Conservation (phyloP, 2,888 invertebrate species). For the Andrena praecox region DNA sequence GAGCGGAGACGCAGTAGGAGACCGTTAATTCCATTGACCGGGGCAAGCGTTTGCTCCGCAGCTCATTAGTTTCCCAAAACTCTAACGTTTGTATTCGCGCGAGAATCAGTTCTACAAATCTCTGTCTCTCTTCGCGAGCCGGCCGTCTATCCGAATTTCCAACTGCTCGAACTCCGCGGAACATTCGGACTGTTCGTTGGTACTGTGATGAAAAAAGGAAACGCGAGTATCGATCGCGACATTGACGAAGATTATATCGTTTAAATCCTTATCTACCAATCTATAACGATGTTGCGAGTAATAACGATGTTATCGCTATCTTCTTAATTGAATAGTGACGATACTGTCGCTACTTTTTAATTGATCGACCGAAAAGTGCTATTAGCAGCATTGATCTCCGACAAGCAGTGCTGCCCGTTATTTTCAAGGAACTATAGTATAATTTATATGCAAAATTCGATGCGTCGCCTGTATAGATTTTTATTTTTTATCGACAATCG, state of each 20-base stretch:
- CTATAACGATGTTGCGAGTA: constrained; percentile 17
- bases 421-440: constrained; percentile 44
- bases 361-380: constrained; percentile 67
- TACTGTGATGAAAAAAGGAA: constrained; percentile 46
- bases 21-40: too few relatives aligned
- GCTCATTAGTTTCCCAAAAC: too few relatives aligned
- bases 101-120: too few relatives aligned
- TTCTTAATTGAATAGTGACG: constrained; percentile 8
- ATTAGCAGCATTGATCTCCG: constrained; percentile 65
- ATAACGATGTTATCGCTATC: neutral
- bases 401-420: constrained; percentile 60
- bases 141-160: neutral
- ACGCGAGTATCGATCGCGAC: constrained; percentile 4
- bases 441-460: constrained; percentile 39
- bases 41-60: too few relatives aligned
- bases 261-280: constrained; percentile 33
- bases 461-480: constrained; percentile 26
- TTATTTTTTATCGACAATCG: constrained; percentile 61
- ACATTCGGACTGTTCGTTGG: constrained; percentile 6
- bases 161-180: neutral
- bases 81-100: too few relatives aligned
- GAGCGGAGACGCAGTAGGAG: too few relatives aligned
- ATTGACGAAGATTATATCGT: constrained; percentile 24
- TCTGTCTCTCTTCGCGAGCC: too few relatives aligned
- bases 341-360: constrained; percentile 42